Evolutionary conservation across 2,113 vertebrate species (phyloP).

Genomic region (Camelus dromedarius): DNA sequence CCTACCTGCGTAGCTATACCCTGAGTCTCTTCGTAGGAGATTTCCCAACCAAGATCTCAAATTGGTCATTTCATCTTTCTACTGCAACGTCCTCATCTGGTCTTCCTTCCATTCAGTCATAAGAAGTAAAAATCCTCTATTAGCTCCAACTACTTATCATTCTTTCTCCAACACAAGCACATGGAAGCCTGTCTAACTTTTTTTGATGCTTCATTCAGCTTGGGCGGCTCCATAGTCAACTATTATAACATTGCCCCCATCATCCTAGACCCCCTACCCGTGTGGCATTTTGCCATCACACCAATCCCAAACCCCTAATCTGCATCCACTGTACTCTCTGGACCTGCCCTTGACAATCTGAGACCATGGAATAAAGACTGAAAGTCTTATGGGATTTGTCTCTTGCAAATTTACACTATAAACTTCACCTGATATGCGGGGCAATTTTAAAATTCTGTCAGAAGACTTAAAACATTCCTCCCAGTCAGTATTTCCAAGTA

Average conservation of each 20-base stretch:
- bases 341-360: neutral
- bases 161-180: neutral
- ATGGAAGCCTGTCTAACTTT: neutral
- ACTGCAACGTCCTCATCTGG: neutral
- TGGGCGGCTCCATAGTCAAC: neutral
- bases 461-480: neutral
- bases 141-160: neutral
- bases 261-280: neutral
- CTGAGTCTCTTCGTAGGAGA: neutral
- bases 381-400: neutral
- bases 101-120: neutral
- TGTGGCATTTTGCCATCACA: neutral
- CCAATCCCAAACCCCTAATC: neutral
- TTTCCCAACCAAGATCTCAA: neutral
- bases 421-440: neutral
- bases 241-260: neutral
- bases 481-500: constrained; percentile 12
- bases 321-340: neutral
- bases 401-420: neutral
- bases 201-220: too few species aligned
- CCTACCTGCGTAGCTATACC: neutral
- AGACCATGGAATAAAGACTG: neutral
- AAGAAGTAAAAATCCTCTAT: neutral
- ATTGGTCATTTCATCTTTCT: neutral
- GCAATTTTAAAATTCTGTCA: neutral